Evolutionary conservation across 1,140 invertebrate species (phyloP).

Genomic region (Lerema accius): DNA sequence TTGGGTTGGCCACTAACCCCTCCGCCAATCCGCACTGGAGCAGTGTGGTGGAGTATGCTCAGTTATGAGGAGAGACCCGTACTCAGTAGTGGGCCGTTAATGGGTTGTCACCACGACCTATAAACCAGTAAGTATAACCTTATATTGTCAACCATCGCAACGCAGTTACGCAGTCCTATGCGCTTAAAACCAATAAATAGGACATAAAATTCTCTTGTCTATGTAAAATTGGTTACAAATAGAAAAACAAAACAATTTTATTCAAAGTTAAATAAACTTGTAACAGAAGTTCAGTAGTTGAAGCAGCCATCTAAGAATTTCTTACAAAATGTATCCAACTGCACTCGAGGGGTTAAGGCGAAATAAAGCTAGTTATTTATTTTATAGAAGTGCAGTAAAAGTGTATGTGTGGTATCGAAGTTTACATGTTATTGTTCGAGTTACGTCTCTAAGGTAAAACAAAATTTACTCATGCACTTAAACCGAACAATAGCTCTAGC

Average conservation of each 20-base stretch:
- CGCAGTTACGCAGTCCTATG: too few species aligned
- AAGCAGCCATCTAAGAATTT: constrained; percentile 16
- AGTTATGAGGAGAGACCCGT: too few species aligned
- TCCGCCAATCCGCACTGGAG: too few species aligned
- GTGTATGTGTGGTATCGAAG: constrained; percentile 32
- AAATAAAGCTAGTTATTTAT: constrained; percentile 34
- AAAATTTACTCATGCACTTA: constrained; percentile 23
- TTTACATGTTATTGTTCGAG: constrained; percentile 32
- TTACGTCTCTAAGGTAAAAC: constrained; percentile 13
- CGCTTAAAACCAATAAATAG: too few species aligned
- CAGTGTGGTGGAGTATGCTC: too few species aligned
- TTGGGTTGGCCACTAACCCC: too few species aligned
- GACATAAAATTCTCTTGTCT: not conserved
- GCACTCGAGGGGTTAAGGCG: constrained; percentile 25
- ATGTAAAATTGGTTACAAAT: not conserved
- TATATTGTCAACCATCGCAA: too few species aligned
- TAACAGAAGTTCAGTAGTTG: constrained; percentile 8
- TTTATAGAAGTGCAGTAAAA: constrained; percentile 30
- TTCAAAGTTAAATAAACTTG: not conserved
- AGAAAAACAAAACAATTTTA: not conserved
- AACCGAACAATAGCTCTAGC: constrained; percentile 2
- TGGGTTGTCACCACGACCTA: too few species aligned
- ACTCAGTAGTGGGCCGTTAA: too few species aligned
- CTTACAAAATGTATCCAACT: constrained; percentile 26
- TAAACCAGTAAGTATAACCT: too few species aligned